Conservation (phyloP, 2,797 vertebrate species). For the Numenius phaeopus region DNA sequence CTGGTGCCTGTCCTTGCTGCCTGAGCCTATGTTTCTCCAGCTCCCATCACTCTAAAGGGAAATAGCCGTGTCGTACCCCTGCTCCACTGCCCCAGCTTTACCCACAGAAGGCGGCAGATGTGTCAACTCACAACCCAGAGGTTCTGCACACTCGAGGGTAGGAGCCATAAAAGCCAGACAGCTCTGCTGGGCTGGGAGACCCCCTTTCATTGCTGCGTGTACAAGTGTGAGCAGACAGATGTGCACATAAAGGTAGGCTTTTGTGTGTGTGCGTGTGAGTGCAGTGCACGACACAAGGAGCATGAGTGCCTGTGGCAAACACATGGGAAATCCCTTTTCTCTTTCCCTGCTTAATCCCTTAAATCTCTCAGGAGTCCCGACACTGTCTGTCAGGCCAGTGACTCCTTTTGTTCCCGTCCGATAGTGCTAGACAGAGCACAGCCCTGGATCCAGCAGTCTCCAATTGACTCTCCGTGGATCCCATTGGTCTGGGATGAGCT, state of each 20-base stretch:
- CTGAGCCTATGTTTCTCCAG: fast-evolving
- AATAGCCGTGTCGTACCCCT: fast-evolving
- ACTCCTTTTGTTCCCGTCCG: neutral
- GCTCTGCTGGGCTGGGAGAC: neutral
- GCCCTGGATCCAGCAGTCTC: neutral
- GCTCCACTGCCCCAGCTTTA: neutral
- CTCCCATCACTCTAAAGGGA: fast-evolving
- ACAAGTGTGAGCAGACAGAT: neutral
- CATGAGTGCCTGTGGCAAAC: neutral
- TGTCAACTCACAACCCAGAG: neutral
- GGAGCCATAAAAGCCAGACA: neutral
- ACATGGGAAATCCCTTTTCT: neutral
- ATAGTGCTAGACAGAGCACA: neutral
- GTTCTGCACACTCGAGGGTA: neutral
- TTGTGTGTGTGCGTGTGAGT: neutral
- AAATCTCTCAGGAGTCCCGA: neutral
- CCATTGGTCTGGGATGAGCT: neutral
- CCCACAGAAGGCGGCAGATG: fast-evolving
- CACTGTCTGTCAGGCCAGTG: neutral
- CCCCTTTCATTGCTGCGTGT: fast-evolving
- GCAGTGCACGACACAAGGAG: neutral
- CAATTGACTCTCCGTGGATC: neutral
- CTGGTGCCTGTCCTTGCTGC: neutral
- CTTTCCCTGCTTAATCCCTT: neutral
- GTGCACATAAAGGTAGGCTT: neutral